Base-by-base conservation (phyloP, 2,888 invertebrate genomes). In the Sisyra terminalis region DNA sequence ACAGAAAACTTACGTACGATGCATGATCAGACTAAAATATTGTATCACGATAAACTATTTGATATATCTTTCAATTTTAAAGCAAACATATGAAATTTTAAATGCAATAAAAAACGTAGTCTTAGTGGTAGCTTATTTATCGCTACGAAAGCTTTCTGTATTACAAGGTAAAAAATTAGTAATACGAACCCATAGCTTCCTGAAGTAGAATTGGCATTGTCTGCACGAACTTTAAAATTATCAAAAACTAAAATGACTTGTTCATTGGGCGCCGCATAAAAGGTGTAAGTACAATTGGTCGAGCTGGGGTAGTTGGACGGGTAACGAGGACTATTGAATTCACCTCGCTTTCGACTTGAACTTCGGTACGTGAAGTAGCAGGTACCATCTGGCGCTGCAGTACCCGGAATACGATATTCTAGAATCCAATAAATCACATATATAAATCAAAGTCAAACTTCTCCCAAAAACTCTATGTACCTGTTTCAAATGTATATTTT, bases 291-390 rank as follows among this genome's bases (percentile, higher is more conserved):
- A 70, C 96, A 96, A 68, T 88, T 88, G 50, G 86, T 90, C 62
- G 81, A 83, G 56, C 90, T 87, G 49, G 94, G 94, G 71, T 97
- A 97, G 68, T 90, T 88, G 57, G 90, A 87, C 56, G 94, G 94
- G 72, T 90, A 92, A 47, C 93, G 78, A 15, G 94, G 94, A 42
- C 93, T 93, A 66, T 96, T 96, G 63, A 94, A 86, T 58, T 89
- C 88, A 40, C 92, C 92, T 46, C 78, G 77, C 62, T 88, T 88
- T 57, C 80, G 78, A 34, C 87, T 84, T 51, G 79, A 77, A 59
- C 89, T 89, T 52, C 78, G 75, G 66, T 94, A 96, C 9, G 87
- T 83, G 61, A 94, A 96, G 46, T 80, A 80, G 61, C 94, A 96
- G 53, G 78, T 80, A 46, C 90, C 90, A 54, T 87, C 86, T 5